These are phyloP conservation scores for Connochaetes taurinus DNA, from an alignment of 2,113 vertebrate genomes.

Conservation along the genomic window DNA sequence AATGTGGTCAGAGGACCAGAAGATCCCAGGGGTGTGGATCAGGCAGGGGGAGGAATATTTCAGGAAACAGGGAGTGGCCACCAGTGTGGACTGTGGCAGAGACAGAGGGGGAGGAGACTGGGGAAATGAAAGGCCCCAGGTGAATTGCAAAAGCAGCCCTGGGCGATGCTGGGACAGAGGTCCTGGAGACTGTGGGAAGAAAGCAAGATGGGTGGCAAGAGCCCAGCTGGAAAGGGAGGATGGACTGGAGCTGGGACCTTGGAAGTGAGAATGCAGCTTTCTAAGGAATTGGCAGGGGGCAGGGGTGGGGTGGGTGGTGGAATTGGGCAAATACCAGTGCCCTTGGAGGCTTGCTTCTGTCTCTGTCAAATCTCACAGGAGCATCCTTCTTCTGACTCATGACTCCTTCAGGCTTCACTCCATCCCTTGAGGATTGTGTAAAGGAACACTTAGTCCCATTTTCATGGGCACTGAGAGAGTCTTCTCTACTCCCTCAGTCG, in stretches of 20 bases:
- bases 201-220: not conserved
- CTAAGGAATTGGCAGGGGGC: not conserved
- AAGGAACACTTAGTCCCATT: not conserved
- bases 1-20: not conserved
- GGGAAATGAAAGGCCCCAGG: conserved; percentile 42
- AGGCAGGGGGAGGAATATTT: not conserved
- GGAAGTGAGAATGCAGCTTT: not conserved
- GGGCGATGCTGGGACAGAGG: conserved; percentile 6
- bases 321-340: not conserved
- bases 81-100: not conserved
- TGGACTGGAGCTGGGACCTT: not conserved
- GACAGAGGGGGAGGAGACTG: not conserved
- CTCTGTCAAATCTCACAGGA: not conserved
- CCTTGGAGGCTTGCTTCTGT: not conserved
- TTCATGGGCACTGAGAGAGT: not conserved
- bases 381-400: not conserved
- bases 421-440: not conserved
- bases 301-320: not conserved
- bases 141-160: conserved; percentile 25
- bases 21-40: not conserved
- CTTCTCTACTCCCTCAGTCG: not conserved
- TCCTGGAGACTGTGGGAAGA: conserved; percentile 31
- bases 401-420: not conserved
- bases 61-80: not conserved
- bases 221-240: not conserved